These are phyloP conservation scores for Rhopalosiphum maidis DNA, from an alignment of 1,140 invertebrate species.

Conservation along the genomic window DNA sequence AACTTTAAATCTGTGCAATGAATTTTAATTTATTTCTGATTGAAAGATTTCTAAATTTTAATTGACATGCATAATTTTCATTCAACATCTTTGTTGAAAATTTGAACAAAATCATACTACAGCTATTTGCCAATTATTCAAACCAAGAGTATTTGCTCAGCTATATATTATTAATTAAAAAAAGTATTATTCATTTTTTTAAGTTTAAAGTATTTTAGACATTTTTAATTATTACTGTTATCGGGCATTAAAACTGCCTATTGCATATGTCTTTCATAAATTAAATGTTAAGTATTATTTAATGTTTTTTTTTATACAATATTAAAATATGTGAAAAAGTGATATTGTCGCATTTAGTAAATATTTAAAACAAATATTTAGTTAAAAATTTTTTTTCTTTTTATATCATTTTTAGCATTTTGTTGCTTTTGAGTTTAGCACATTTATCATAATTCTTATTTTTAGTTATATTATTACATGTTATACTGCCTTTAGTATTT, in stretches of 20 bases:
- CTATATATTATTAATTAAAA: not conserved
- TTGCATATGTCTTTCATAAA: not conserved
- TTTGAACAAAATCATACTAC: not conserved
- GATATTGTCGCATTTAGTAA: constrained; percentile 21
- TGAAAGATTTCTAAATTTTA: not conserved
- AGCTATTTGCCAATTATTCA: not conserved
- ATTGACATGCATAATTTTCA: not conserved
- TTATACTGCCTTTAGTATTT: constrained; percentile 20
- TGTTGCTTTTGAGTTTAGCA: not conserved
- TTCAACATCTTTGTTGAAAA: not conserved
- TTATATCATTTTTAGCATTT: not conserved
- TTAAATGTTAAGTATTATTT: constrained; percentile 36
- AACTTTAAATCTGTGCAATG: not conserved
- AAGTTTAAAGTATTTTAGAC: constrained; percentile 29
- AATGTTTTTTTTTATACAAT: not conserved
- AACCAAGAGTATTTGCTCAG: constrained; percentile 22
- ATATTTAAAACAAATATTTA: constrained; percentile 1
- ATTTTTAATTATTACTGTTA: constrained; percentile 31
- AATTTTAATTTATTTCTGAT: not conserved
- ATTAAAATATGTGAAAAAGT: not conserved
- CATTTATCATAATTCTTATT: constrained; percentile 24
- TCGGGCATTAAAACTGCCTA: not conserved
- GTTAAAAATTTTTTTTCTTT: not conserved
- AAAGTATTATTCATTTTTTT: not conserved
- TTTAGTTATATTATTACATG: constrained; percentile 36